These are phyloP conservation scores for Sarcophaga subvicina DNA, from an alignment of 2,888 invertebrate species.

Conservation along the genomic window DNA sequence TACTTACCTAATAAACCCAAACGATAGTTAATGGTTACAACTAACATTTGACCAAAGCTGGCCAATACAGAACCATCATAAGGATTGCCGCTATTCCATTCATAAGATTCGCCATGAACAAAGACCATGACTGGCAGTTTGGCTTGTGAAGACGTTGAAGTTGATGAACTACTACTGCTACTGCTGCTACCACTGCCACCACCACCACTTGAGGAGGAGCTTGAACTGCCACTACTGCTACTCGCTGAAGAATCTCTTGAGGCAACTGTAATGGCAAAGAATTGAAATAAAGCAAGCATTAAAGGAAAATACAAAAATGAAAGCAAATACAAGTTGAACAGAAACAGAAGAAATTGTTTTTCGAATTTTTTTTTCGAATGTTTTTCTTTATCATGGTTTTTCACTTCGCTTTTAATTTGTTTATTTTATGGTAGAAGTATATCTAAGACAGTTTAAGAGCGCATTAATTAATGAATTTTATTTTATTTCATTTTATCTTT, in stretches of 20 bases:
- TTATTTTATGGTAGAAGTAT: slow-evolving; percentile 26
- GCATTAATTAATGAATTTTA: slow-evolving; percentile 63
- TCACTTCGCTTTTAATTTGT: slow-evolving; percentile 36
- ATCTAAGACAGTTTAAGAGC: slow-evolving; percentile 36
- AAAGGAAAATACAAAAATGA: not conserved
- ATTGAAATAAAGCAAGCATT: slow-evolving; percentile 6
- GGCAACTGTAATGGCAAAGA: slow-evolving; percentile 76
- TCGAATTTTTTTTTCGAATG: not conserved
- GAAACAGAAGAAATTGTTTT: no score
- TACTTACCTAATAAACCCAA: slow-evolving; percentile 90
- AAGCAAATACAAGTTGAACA: not conserved
- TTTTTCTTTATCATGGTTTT: not conserved
- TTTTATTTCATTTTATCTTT: slow-evolving; percentile 7
- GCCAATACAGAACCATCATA: slow-evolving; percentile 98
- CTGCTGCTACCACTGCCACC: slow-evolving; percentile 68
- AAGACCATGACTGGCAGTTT: slow-evolving; percentile 96
- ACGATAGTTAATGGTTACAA: slow-evolving; percentile 94
- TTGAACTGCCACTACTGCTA: slow-evolving; percentile 64
- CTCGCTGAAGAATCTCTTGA: slow-evolving; percentile 78
- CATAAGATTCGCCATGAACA: slow-evolving; percentile 97
- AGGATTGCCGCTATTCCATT: slow-evolving; percentile 99
- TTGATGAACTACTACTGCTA: slow-evolving; percentile 81
- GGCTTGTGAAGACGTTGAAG: slow-evolving; percentile 82
- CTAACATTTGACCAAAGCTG: slow-evolving; percentile 94
- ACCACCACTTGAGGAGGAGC: slow-evolving; percentile 70